Base-by-base conservation (phyloP, 1,140 invertebrate species). In the Sitobion miscanthi region DNA sequence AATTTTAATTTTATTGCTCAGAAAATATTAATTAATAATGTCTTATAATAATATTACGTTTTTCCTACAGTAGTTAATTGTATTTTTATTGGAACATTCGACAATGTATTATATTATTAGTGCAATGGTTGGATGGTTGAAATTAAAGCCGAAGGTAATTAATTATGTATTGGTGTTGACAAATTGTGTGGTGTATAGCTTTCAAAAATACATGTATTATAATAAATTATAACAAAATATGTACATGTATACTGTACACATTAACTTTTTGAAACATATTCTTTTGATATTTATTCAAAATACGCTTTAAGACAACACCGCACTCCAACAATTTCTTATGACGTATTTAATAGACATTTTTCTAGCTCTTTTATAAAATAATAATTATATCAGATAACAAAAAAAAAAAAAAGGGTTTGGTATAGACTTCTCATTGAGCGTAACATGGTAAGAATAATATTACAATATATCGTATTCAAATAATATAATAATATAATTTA, bases 381-480 rank as follows among this genome's bases (percentile, higher is more conserved):
- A 57, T 25, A 69, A 62, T 69, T 69, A 0, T n/a, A n/a, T 17
- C n/a, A 14, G 1, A 1, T 42, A 25, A 25, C 17, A 6, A 49
- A n/a, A 23, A 57, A 42, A 42, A 25, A 45, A 35, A 35, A 35
- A 90, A 57, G 89, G 57, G 89, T 90, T n/a, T n/a, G 1, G 23
- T 90, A n/a, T 90, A 90, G 89, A 20, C 57, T 90, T 45, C 89
- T 45, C 20, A 69, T n/a, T 30, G 30, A 45, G 14, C 89, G 62
- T 17, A 23, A 23, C 35, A 42, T 21, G 8, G 21, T 25, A 14
- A 21, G 23, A 38, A 82, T 35, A 77, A 30, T n/a, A n/a, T 0
- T 17, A 38, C 38, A 38, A 38, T 38, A 25, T 7, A 47, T 30
- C 17, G 11, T 49, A 87, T 49, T 38, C 1, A 42, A 86, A 86